A percentile compares a stretch with the other conserved stretches of the same genome.
phyloP scores from a whole-genome alignment of 2,113 vertebrate species.

The Hippocampus comes region DNA sequence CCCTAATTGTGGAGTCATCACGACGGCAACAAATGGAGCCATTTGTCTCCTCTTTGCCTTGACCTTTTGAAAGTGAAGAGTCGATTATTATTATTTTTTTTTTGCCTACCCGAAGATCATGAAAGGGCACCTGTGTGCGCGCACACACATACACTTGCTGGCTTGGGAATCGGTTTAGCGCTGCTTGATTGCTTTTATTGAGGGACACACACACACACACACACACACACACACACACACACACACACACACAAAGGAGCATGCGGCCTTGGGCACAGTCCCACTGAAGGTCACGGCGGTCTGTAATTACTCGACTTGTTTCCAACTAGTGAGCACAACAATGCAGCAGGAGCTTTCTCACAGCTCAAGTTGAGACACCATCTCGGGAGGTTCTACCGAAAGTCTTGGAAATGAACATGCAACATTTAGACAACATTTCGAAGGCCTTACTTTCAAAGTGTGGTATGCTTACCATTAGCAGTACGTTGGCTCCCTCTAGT shows the following conservation, averaged over 20 bases:
- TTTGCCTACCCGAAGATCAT: constrained; percentile 42
- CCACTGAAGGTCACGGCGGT: constrained; percentile 45
- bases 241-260: not conserved
- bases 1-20: constrained; percentile 28
- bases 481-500: not conserved
- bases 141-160: constrained; percentile 3
- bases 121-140: constrained; percentile 8
- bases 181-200: constrained; percentile 11
- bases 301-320: constrained; percentile 45
- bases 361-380: not conserved
- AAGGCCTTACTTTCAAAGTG: no score
- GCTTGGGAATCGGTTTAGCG: constrained; percentile 15
- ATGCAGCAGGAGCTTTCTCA: not conserved
- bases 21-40: constrained; percentile 22
- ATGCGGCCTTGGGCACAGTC: constrained; percentile 29
- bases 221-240: no score
- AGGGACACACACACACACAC: not conserved
- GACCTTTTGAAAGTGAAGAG: constrained; percentile 37
- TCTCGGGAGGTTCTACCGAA: not conserved
- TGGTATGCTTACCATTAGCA: no score
- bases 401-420: not conserved
- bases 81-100: constrained; percentile 50
- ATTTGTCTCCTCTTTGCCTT: constrained; percentile 42
- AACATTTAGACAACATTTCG: no score
- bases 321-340: constrained; percentile 5